Base-by-base conservation (phyloP, 2,888 invertebrate species). In the Drosophila histrio region DNA sequence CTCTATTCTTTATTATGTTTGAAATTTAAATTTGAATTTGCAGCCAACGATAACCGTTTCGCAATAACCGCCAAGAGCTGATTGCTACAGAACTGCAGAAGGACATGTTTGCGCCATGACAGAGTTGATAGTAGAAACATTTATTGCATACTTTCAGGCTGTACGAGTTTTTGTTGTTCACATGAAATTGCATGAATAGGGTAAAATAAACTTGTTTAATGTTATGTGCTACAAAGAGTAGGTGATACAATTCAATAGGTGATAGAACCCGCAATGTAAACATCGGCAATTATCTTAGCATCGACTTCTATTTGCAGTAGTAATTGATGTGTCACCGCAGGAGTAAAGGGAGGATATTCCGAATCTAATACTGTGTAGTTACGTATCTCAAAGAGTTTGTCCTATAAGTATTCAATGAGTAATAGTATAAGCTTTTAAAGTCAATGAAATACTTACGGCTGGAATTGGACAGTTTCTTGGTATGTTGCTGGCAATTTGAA, bases 401-500 rank as follows among this genome's bases (percentile, higher is more conserved):
- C 26, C 67, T 73, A 13, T 2, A 15, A 13, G 5, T n/a, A 22
- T 11, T 26, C 2, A 19, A 17, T n/a, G 3, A 17, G 9, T 19
- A 50, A n/a, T 24, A 8, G 1, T 22, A 21, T n/a, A 2, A 24
- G 24, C 24, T 24, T n/a, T n/a, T 17, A 2, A 11, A 30, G 0
- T 28, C 13, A 17, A 1, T 22, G 0, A 0, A 24, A 3, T 17
- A 81, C 80, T 74, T 43, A 88, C 86, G 24, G 59, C 39, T 3
- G 7, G 4, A 0, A 74, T 0, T 0, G 88, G 88, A 58, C 88
- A 88, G 0, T 7, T 43, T 3, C 15, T 47, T 3, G 84, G 80
- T 0, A 89, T 30, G 57, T 76, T 76, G 52, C 80, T 66, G 0
- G 13, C 30, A 0, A n/a, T 21, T n/a, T 32, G 65, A 6, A 86